Conservation (phyloP, 2,888 invertebrate species). For the Cerastis rubricosa region DNA sequence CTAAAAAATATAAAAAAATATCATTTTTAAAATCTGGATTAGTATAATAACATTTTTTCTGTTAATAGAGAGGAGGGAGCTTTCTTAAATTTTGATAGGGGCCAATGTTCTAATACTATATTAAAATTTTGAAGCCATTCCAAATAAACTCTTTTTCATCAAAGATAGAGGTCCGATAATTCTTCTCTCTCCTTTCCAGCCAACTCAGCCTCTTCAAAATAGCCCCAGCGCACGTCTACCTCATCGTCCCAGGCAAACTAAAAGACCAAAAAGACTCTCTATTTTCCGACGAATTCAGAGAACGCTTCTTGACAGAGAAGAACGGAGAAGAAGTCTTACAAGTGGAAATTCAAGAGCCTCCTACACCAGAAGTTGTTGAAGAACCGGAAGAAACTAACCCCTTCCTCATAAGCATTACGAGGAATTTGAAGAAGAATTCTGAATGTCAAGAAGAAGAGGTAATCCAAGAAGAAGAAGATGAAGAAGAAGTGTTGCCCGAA, state of each 20-base stretch:
- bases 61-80: too few relatives aligned
- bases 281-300: constrained; percentile 41
- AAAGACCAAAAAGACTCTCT: constrained; percentile 49
- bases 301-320: constrained; percentile 5
- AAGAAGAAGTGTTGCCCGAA: constrained; percentile 24
- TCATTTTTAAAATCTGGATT: too few relatives aligned
- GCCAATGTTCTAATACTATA: too few relatives aligned
- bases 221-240: constrained; percentile 74
- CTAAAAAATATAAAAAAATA: too few relatives aligned
- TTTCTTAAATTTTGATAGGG: too few relatives aligned
- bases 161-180: not conserved
- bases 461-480: constrained; percentile 9
- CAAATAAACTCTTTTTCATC: too few relatives aligned
- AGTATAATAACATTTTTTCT: too few relatives aligned
- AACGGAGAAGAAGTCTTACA: constrained; percentile 43
- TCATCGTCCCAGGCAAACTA: constrained; percentile 78
- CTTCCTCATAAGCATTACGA: constrained; percentile 72
- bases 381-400: constrained; percentile 72
- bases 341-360: constrained; percentile 33
- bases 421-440: constrained; percentile 62
- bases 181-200: constrained; percentile 66
- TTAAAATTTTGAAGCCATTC: too few relatives aligned
- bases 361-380: constrained; percentile 7
- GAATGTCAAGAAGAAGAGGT: constrained; percentile 37
- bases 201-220: constrained; percentile 77